Percentiles rank a stretch among this genome's conserved stretches.
Conservation (phyloP, 2,113 vertebrate species). For the Etia nguti region DNA sequence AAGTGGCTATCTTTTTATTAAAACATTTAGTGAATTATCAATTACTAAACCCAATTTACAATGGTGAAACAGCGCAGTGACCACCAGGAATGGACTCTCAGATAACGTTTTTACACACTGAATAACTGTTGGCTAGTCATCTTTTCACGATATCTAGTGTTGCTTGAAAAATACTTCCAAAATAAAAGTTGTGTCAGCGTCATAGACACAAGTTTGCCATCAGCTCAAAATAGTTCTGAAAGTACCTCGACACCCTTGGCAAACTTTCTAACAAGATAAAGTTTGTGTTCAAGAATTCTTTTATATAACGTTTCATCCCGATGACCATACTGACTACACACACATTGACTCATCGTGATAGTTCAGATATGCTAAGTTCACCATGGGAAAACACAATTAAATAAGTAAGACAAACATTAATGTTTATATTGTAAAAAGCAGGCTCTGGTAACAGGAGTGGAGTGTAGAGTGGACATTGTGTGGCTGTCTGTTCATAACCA, state of each 20-base stretch:
- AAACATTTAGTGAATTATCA: neutral
- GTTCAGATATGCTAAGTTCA: neutral
- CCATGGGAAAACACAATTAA: neutral
- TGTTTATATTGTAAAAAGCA: neutral
- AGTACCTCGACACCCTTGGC: neutral
- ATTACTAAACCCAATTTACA: neutral
- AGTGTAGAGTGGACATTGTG: neutral
- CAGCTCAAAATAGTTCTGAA: neutral
- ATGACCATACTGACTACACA: neutral
- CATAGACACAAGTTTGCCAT: neutral
- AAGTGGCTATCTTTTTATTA: neutral
- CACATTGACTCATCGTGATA: neutral
- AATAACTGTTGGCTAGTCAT: neutral
- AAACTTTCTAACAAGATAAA: neutral
- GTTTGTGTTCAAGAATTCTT: neutral
- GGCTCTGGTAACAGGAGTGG: neutral
- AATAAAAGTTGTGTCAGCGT: neutral
- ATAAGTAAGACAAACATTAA: neutral
- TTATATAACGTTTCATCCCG: neutral
- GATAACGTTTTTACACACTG: rapidly evolving
- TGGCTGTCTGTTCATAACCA: neutral
- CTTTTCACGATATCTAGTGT: neutral
- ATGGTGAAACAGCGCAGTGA: neutral
- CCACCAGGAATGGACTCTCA: neutral
- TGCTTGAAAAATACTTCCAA: neutral